These are phyloP conservation scores for Machaerirhynchus nigripectus DNA, from an alignment of 2,113 vertebrate genomes.

Conservation along the genomic window DNA sequence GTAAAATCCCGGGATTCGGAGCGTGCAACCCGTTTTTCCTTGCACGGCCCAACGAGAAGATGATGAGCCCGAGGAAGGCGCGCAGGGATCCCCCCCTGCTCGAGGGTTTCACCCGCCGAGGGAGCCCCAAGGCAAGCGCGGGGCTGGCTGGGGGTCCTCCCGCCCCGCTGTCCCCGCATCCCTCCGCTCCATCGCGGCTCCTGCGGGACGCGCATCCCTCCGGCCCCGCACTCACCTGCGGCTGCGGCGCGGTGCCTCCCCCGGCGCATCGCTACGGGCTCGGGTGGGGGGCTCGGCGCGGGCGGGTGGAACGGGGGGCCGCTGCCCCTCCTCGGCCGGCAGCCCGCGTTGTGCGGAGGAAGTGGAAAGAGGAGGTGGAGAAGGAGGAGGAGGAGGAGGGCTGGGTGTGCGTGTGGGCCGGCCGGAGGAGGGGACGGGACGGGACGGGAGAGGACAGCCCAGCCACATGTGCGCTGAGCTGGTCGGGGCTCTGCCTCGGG, in stretches of 20 bases:
- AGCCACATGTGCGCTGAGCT: neutral
- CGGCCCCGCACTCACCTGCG: conserved; percentile 2
- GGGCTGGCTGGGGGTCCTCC: neutral
- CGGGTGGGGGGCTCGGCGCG: neutral
- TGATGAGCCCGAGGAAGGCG: neutral
- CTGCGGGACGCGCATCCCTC: neutral
- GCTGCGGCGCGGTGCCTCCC: neutral
- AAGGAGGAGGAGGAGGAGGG: neutral
- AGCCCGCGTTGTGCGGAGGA: conserved; percentile 27
- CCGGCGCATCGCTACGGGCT: neutral
- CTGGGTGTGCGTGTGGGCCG: neutral
- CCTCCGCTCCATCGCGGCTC: neutral
- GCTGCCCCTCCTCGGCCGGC: neutral
- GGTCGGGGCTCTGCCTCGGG: neutral
- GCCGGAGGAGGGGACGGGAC: neutral
- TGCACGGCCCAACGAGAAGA: neutral
- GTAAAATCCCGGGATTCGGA: neutral
- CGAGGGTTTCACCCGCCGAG: neutral
- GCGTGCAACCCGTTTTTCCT: neutral
- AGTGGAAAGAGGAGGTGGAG: neutral
- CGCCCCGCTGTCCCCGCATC: neutral
- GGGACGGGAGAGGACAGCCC: neutral
- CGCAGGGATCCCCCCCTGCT: rapidly evolving
- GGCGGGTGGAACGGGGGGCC: neutral
- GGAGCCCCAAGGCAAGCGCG: neutral